Evolutionary conservation across 2,888 invertebrate species (phyloP), one percentile per base, ranked within the genome.

Genomic region (Sesamia inferens): DNA sequence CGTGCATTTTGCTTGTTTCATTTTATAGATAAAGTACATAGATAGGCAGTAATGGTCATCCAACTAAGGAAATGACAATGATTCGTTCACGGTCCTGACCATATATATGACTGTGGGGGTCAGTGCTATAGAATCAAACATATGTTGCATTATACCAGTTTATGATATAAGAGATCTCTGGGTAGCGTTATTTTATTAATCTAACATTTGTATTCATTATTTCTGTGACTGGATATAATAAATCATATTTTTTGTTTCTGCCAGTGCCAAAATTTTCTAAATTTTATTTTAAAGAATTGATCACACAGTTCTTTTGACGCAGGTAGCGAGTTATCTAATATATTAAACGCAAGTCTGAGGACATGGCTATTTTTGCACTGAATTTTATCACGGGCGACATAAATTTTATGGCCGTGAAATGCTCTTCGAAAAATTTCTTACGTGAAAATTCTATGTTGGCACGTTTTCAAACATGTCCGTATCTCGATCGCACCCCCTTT

Each of bases 391-490:
- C 86, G 84, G 70, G 86, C 81, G 88, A 92, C 90, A 92, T 91
- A 88, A 89, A 92, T 92, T 93, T 92, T 92, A 92, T 92, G 88
- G 86, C 90, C 90, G 90, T 91, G 91, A 93, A 93, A 92, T 91
- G 78, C 85, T 91, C 86, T 89, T 76, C 81, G 84, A 93, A 94
- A 93, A 93, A 92, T 90, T 85, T 90, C 85, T 87, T 88, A 87
- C 87, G 87, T 87, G 88, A 90, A 91, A 90, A 90, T 89, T 89
- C 71, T 75, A 70, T 68, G 88, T 89, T 95, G 95, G 95, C 95
- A 95, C 85, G 78, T 76, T 85, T 89, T 94, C 95, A 95, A 95
- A 90, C 84, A 81, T 90, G 90, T 90, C 91, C 87, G 89, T 91
- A 91, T 89, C 89, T 86, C 81, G 88, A 90, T 91, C 84, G 78